Conservation (phyloP, 30 jellyfish, hydroid and myxozoan genomes). For the Hydractinia echinata region DNA sequence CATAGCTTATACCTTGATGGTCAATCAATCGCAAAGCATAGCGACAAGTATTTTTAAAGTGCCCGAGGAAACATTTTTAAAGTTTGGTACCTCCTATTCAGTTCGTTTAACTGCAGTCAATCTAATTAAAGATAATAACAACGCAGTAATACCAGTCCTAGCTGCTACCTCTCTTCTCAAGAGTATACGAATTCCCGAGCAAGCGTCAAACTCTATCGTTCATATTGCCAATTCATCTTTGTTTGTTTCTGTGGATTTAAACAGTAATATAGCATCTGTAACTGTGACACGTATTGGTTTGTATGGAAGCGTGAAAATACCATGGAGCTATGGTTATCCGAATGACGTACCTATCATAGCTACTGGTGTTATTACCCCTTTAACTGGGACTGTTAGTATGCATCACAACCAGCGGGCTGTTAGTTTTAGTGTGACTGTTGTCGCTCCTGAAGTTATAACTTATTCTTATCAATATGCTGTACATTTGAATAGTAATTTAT, state of each 20-base stretch:
- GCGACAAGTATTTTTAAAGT: neutral
- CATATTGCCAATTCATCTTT: neutral
- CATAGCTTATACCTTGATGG: neutral
- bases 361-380: slow-evolving; percentile 57
- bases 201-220: slow-evolving; percentile 23
- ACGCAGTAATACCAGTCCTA: neutral
- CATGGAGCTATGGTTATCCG: slow-evolving; percentile 79
- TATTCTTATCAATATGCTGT: neutral
- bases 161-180: neutral
- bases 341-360: slow-evolving; percentile 22
- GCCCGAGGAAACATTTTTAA: neutral
- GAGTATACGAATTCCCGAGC: slow-evolving; percentile 3
- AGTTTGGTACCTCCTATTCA: slow-evolving; percentile 11
- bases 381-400: slow-evolving; percentile 44
- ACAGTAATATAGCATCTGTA: slow-evolving; percentile 30
- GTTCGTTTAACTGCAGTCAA: neutral
- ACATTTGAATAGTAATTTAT: slow-evolving; percentile 6
- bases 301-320: slow-evolving; percentile 46
- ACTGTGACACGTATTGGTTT: slow-evolving; percentile 47
- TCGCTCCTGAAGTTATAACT: neutral
- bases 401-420: slow-evolving; percentile 48
- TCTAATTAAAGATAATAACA: neutral
- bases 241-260: slow-evolving; percentile 27
- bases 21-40: neutral
- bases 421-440: slow-evolving; percentile 46